Base-by-base conservation (phyloP, 2,888 invertebrate genomes). In the Cinara cedri region DNA sequence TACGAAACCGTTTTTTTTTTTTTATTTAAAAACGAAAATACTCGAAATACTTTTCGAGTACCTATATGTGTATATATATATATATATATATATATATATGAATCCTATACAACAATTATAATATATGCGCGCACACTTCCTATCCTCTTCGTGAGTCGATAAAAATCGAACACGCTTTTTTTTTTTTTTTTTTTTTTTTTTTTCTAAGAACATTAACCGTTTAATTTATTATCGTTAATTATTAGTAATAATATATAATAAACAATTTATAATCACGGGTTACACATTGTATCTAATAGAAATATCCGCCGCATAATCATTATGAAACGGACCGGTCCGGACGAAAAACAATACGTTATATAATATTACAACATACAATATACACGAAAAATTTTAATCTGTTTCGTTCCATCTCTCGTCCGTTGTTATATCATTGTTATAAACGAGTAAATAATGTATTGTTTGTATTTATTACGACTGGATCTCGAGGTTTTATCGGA, bases 191-290 rank as follows among this genome's bases (percentile, higher is more conserved):
- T n/a, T n/a, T n/a, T 34, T 34, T 34, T 34, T 34, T 34, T 34
- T 34, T 34, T 34, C 34, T 6, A 8, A 71, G n/a, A 55, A 3
- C 24, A 10, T n/a, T 24, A 11, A 57, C 24, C 44, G n/a, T 21
- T 60, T 60, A 57, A 60, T 72, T 72, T 60, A 49, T 49, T 46
- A 49, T 19, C 19, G 26, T 60, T 60, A 60, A 72, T 72, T 19
- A 72, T 13, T 4, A 16, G 46, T 51, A 26, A 49, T 72, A 51
- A 26, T n/a, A n/a, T n/a, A 60, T 70, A 63, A 63, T 42, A 19
- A 44, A 16, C 14, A 21, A n/a, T 63, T n/a, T 34, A 8, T 34
- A 34, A 19, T 26, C 51, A n/a, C 26, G 49, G 49, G 68, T 54
- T 54, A 51, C 11, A n/a, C n/a, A n/a, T n/a, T n/a, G 19, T 54